Conservation (phyloP, 2,888 invertebrate species). For the Siphlonurus alternatus region DNA sequence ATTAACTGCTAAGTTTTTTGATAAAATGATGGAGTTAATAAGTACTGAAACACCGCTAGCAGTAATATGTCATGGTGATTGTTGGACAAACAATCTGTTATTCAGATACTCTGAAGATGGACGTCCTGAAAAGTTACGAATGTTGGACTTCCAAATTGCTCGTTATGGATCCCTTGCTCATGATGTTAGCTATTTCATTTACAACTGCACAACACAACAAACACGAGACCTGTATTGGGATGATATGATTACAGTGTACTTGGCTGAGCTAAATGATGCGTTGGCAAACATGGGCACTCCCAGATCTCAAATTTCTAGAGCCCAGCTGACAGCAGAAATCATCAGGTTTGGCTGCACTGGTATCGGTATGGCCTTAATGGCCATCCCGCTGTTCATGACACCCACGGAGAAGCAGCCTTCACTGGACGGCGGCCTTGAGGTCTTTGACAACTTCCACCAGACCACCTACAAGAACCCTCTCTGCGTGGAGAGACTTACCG, state of each 20-base stretch:
- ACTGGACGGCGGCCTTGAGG: background rate
- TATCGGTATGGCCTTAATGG: background rate
- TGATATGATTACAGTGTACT: background rate
- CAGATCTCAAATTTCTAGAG: background rate
- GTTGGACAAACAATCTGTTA: slow-evolving; percentile 12
- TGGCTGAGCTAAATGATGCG: background rate
- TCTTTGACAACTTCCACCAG: slow-evolving; percentile 2
- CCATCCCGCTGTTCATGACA: background rate
- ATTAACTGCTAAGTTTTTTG: background rate
- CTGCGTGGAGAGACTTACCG: background rate
- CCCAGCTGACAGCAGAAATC: background rate
- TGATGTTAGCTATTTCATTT: slow-evolving; percentile 17
- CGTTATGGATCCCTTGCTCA: slow-evolving; percentile 11
- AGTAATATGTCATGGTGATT: slow-evolving; percentile 12
- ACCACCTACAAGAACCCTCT: background rate
- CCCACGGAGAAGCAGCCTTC: background rate
- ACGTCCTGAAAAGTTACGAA: slow-evolving; percentile 11
- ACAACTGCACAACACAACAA: slow-evolving; percentile 11
- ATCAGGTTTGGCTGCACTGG: background rate
- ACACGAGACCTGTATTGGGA: background rate
- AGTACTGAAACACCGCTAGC: slow-evolving; percentile 2
- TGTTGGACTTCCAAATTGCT: slow-evolving; percentile 17
- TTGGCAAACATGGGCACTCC: background rate
- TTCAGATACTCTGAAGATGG: slow-evolving; percentile 9
- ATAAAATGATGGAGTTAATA: background rate